A percentile compares a stretch with the other conserved stretches of the same genome.
Conservation (phyloP, 2,888 invertebrate species). For the Andrena flavipes region DNA sequence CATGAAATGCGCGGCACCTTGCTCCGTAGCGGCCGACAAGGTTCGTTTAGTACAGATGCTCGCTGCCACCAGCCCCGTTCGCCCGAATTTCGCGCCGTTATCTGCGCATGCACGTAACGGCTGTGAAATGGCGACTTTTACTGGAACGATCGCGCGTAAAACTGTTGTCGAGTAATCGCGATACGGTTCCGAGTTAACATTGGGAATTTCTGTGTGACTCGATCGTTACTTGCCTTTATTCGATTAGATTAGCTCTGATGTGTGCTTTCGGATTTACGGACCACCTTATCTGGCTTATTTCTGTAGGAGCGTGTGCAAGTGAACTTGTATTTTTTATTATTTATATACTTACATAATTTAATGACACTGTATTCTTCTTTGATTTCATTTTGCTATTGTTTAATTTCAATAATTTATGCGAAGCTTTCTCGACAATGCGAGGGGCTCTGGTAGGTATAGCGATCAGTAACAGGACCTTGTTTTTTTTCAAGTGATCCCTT, state of each 20-base stretch:
- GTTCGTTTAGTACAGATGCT: constrained; percentile 39
- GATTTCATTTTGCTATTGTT: too few relatives aligned
- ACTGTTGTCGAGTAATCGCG: neutral
- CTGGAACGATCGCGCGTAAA: constrained; percentile 10
- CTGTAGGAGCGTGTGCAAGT: too few relatives aligned
- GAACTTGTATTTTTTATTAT: too few relatives aligned
- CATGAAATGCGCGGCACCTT: constrained; percentile 29
- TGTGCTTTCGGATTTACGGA: too few relatives aligned
- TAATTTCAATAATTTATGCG: neutral
- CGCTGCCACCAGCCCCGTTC: neutral
- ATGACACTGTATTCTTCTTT: too few relatives aligned
- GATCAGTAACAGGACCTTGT: neutral
- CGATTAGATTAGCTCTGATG: neutral
- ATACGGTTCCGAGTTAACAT: neutral
- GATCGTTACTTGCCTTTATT: neutral
- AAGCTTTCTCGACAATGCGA: neutral
- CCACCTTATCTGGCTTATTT: too few relatives aligned
- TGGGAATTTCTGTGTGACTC: neutral
- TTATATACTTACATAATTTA: too few relatives aligned
- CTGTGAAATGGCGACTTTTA: constrained; percentile 5
- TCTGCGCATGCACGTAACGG: neutral
- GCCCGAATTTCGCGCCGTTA: constrained; percentile 5
- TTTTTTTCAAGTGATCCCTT: constrained; percentile 2
- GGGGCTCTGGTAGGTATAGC: neutral
- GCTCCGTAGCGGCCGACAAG: constrained; percentile 25